Evolutionary conservation across 2,113 vertebrate genomes (phyloP).

Genomic region (Talpa occidentalis): DNA sequence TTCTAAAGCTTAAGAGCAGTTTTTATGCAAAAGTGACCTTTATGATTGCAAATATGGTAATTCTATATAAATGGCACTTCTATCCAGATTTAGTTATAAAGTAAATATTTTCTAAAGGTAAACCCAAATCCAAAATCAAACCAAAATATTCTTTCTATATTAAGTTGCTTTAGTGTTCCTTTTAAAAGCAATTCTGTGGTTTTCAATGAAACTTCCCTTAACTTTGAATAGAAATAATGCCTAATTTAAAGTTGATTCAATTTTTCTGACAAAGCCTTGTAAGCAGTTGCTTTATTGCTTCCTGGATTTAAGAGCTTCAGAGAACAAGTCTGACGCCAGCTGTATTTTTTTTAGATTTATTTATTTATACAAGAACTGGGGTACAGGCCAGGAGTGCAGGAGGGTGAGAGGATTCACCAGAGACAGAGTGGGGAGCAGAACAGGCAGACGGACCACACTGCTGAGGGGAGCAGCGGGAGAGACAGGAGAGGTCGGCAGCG

Average conservation of each 20-base stretch:
- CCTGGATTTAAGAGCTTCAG: constrained; percentile 44
- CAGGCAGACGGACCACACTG: no score
- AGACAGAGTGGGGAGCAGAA: no score
- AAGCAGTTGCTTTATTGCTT: neutral
- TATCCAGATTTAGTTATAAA: constrained; percentile 75
- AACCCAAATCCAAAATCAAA: constrained; percentile 57
- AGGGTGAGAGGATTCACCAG: no score
- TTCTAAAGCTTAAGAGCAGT: constrained; percentile 66
- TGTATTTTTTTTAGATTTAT: neutral
- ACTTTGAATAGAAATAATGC: neutral
- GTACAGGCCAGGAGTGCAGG: no score
- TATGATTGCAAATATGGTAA: constrained; percentile 76
- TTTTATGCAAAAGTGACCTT: constrained; percentile 81
- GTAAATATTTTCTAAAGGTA: constrained; percentile 80
- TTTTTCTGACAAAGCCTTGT: neutral
- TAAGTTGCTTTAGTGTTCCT: constrained; percentile 22
- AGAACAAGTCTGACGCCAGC: constrained; percentile 58
- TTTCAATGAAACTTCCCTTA: neutral
- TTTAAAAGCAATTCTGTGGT: neutral
- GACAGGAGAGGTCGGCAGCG: no score
- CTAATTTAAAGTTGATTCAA: neutral
- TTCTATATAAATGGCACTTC: constrained; percentile 79
- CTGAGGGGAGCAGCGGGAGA: no score
- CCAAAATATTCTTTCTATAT: constrained; percentile 57
- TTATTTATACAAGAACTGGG: no score